Evolutionary conservation across 2,888 invertebrate genomes (phyloP), one percentile per base, ranked within the genome.

Genomic region (Hypolimnas misippus): DNA sequence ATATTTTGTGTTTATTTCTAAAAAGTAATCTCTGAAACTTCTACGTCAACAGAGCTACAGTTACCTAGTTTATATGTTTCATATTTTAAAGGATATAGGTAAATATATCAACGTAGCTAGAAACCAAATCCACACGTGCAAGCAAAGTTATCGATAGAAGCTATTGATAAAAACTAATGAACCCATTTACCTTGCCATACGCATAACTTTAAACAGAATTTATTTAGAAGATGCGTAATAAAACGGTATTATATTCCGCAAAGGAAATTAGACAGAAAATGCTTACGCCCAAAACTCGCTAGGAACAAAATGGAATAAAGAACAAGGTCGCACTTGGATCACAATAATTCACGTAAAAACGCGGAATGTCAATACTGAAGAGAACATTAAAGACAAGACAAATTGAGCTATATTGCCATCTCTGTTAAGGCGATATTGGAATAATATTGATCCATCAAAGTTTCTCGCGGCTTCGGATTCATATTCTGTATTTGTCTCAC

Each of bases 401-500:
- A 62, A 67, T 55, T 63, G 52, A 57, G 62, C 65, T 55, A 8
- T 58, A 65, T 35, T 10, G 16, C 3, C 4, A 35, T 49, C 8
- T 14, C 0, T 17, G 42, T 52, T 58, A 56, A 62, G 52, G 10
- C 3, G 42, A 56, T 42, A 59, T 66, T 54, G 16, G 62, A 33
- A 25, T 53, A 49, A 40, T 40, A 42, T 42, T 55, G 70, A 68
- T 71, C 7, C n/a, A 66, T 61, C 71, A 70, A 73, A 76, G 68
- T 73, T 76, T 66, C 60, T 62, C 67, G 67, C 73, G 71, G 72
- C 75, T 76, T 77, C 73, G 71, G 71, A 75, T 76, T 77, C 76
- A 78, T 77, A 76, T 78, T 79, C 74, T 59, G 77, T 79, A 78
- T 81, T 81, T 78, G 77, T 76, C 78, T 81, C 81, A 76, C 77